phyloP scores from a whole-genome alignment of 2,113 vertebrate species.

The Eretmochelys imbricata region DNA sequence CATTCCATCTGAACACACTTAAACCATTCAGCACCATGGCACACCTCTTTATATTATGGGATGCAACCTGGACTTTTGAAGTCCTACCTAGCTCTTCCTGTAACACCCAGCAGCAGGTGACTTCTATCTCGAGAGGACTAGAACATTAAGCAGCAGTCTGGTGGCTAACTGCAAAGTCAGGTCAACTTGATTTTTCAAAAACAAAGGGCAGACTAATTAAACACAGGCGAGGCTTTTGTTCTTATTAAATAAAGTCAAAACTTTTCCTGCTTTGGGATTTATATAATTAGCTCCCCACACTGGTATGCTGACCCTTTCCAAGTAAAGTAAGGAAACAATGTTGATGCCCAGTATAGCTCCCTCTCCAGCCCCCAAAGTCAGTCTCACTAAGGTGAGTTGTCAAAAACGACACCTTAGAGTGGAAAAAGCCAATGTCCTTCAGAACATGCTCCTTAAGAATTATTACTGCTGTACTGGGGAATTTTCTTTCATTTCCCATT shows the following conservation, averaged over 20 bases:
- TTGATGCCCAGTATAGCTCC: neutral
- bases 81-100: neutral
- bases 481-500: neutral
- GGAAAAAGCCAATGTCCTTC: neutral
- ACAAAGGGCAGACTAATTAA: neutral
- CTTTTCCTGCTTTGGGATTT: neutral
- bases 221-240: neutral
- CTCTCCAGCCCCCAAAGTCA: neutral
- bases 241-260: neutral
- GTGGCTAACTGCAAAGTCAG: neutral
- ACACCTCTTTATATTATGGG: neutral
- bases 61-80: accelerated
- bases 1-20: neutral
- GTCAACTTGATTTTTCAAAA: neutral
- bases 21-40: neutral
- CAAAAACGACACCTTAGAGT: neutral
- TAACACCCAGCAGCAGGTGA: accelerated
- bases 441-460: neutral
- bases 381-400: accelerated
- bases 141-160: accelerated
- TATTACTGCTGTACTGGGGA: neutral
- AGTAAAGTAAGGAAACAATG: neutral
- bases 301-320: neutral
- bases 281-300: neutral
- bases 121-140: neutral